phyloP scores from a whole-genome alignment of 2,797 vertebrate genomes.

The Tangara arthus region DNA sequence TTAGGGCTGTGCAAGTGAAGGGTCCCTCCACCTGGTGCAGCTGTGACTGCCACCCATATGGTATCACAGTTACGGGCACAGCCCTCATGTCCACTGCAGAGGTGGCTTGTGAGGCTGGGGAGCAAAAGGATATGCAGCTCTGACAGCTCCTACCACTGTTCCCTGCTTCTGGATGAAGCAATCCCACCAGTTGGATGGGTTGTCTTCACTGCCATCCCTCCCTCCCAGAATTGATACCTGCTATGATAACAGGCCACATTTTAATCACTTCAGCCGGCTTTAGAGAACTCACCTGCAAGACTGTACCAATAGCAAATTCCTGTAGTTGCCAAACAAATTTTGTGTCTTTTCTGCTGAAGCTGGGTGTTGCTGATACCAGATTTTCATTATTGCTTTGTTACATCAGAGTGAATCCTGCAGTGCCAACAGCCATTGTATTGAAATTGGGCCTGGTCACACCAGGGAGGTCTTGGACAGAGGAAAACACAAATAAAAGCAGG shows the following conservation, averaged over 20 bases:
- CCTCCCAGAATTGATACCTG: neutral
- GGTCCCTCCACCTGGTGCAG: neutral
- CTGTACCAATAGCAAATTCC: neutral
- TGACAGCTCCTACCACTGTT: neutral
- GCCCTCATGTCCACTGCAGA: neutral
- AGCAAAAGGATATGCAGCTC: neutral
- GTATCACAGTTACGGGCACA: accelerated
- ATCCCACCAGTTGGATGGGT: neutral
- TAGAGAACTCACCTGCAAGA: neutral
- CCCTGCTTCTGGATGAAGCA: neutral
- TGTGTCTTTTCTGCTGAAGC: neutral
- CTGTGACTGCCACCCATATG: neutral
- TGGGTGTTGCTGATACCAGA: neutral
- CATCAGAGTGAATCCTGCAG: neutral
- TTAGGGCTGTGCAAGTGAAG: neutral
- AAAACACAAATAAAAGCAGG: neutral
- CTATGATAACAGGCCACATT: neutral
- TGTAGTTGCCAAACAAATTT: neutral
- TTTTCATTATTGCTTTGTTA: neutral
- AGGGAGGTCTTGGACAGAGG: neutral
- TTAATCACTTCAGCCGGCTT: neutral
- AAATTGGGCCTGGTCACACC: neutral
- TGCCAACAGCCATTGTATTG: neutral
- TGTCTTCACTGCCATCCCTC: neutral
- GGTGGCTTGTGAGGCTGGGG: neutral